phyloP scores from a whole-genome alignment of 2,888 invertebrate genomes.

The Eustalomyia histrio region DNA sequence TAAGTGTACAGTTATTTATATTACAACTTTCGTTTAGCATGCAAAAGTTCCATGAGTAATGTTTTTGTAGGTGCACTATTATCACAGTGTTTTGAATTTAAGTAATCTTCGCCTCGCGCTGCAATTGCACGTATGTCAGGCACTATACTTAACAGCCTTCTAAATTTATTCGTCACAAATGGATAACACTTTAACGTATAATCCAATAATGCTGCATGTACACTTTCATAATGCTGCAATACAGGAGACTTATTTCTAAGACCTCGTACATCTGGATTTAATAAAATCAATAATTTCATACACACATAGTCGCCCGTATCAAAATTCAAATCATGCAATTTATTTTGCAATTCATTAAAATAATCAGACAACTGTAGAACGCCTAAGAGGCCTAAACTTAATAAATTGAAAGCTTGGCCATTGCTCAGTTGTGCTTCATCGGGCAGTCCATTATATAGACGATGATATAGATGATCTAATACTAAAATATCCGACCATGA shows the following conservation, averaged over 20 bases:
- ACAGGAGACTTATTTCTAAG: conserved; percentile 96
- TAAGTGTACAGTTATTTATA: no score
- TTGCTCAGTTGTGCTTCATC: conserved; percentile 96
- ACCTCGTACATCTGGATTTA: conserved; percentile 98
- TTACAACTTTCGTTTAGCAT: conserved; percentile 92
- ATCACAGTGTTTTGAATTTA: conserved; percentile 96
- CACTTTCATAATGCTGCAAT: conserved; percentile 96
- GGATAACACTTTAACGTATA: conserved; percentile 96
- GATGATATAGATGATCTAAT: conserved; percentile 96
- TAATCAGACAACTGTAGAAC: conserved; percentile 91
- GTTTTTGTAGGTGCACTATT: conserved; percentile 98
- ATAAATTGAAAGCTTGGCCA: conserved; percentile 96
- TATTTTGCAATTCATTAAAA: conserved; percentile 94
- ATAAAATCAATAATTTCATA: conserved; percentile 97
- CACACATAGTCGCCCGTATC: conserved; percentile 98
- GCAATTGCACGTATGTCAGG: conserved; percentile 96
- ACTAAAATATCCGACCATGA: conserved; percentile 99
- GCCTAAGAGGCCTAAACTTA: conserved; percentile 92
- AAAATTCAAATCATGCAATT: conserved; percentile 95
- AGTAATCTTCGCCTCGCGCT: conserved; percentile 94
- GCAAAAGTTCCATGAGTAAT: conserved; percentile 98
- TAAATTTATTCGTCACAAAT: conserved; percentile 96
- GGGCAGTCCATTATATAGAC: conserved; percentile 95
- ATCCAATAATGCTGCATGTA: conserved; percentile 95
- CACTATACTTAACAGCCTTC: conserved; percentile 93